Conservation (phyloP, 1,140 invertebrate species). For the Ostrea edulis region DNA sequence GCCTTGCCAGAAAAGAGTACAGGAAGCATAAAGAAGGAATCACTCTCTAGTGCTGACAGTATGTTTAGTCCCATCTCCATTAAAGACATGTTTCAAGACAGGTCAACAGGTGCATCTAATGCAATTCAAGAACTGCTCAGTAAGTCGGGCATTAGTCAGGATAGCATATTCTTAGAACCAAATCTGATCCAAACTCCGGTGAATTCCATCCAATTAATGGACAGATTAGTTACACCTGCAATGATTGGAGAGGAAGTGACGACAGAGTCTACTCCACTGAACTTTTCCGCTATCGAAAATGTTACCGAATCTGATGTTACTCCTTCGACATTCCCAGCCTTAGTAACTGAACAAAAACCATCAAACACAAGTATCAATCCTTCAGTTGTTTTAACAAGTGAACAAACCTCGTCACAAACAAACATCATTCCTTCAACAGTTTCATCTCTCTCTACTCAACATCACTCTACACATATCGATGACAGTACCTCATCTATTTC, state of each 20-base stretch:
- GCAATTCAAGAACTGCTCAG: constrained; percentile 22
- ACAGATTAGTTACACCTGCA: neutral
- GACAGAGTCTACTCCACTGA: neutral
- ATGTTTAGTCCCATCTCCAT: constrained; percentile 2
- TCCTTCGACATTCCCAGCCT: neutral
- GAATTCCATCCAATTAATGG: neutral
- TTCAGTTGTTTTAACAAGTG: neutral
- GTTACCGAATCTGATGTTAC: neutral
- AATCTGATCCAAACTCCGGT: neutral
- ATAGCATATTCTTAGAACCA: constrained; percentile 9
- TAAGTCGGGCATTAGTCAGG: neutral
- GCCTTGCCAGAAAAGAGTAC: neutral
- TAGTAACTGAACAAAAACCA: neutral
- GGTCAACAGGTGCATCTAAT: neutral
- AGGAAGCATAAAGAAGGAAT: neutral
- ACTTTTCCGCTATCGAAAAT: too few relatives aligned
- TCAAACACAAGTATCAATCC: neutral
- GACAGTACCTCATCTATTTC: neutral
- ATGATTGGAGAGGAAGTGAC: neutral
- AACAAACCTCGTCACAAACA: neutral
- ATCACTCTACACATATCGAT: neutral
- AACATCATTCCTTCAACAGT: neutral
- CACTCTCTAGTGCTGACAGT: neutral
- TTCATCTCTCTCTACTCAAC: neutral
- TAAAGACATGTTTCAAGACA: constrained; percentile 25